Conservation (phyloP, 2,888 invertebrate species). For the Clitarchus hookeri region DNA sequence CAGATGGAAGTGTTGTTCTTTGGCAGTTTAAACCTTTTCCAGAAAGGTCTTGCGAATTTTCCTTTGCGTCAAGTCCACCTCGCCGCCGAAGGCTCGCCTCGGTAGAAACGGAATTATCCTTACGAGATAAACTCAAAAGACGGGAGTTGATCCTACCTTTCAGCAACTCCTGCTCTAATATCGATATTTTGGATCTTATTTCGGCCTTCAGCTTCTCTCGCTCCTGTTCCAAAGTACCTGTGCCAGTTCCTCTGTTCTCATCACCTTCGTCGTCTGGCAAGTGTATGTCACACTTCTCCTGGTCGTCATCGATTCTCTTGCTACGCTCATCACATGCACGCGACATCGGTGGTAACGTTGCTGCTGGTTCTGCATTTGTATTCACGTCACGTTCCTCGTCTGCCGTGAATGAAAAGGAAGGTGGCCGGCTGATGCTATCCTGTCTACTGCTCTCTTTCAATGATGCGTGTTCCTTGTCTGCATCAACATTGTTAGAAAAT, state of each 20-base stretch:
- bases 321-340: neutral
- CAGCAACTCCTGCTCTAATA: neutral
- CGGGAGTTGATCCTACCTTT: neutral
- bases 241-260: neutral
- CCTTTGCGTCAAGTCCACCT: neutral
- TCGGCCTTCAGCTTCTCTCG: neutral
- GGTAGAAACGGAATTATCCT: neutral
- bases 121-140: neutral
- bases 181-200: neutral
- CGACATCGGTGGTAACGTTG: neutral
- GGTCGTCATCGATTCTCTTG: neutral
- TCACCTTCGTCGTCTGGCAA: neutral
- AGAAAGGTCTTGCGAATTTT: neutral
- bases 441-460: neutral
- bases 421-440: neutral
- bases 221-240: neutral
- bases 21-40: neutral
- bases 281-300: neutral
- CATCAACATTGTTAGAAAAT: neutral
- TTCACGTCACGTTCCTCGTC: neutral
- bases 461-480: neutral
- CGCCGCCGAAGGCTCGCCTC: neutral
- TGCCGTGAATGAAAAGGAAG: neutral
- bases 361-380: neutral
- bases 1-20: neutral